Evolutionary conservation across 2,888 invertebrate species (phyloP).

Genomic region (Acanthosepion lycidas): DNA sequence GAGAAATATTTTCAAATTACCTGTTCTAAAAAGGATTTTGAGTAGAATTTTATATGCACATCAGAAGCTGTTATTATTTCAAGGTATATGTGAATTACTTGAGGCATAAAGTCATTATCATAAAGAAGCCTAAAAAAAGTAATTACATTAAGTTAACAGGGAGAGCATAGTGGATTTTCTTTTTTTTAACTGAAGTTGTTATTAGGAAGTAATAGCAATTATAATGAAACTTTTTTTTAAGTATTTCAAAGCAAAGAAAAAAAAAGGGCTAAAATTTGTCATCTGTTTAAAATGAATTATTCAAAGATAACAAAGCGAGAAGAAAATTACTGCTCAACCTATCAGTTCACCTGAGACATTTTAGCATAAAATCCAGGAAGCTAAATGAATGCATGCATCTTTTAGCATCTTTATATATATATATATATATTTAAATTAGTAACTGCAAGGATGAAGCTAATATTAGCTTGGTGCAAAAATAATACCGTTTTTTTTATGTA

Average conservation of each 20-base stretch:
- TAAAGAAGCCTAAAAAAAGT: no score
- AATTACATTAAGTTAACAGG: no score
- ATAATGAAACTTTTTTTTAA: no score
- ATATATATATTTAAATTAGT: no score
- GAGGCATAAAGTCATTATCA: neutral
- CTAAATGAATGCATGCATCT: no score
- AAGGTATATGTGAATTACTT: neutral
- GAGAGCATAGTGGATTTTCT: no score
- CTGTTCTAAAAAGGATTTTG: neutral
- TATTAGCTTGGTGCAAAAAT: no score
- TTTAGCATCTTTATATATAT: no score
- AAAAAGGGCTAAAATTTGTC: neutral
- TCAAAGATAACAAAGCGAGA: neutral
- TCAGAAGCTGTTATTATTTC: neutral
- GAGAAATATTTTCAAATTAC: neutral
- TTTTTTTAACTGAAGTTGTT: neutral
- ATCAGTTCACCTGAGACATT: neutral
- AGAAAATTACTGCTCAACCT: neutral
- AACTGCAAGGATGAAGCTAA: no score
- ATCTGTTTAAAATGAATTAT: neutral
- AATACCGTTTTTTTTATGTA: no score
- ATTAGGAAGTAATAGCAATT: no score
- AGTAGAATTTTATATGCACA: neutral
- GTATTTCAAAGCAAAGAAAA: neutral
- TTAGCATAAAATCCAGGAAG: no score